Conservation (phyloP, 1,140 invertebrate species). For the Macrosteles quadrilineatus region DNA sequence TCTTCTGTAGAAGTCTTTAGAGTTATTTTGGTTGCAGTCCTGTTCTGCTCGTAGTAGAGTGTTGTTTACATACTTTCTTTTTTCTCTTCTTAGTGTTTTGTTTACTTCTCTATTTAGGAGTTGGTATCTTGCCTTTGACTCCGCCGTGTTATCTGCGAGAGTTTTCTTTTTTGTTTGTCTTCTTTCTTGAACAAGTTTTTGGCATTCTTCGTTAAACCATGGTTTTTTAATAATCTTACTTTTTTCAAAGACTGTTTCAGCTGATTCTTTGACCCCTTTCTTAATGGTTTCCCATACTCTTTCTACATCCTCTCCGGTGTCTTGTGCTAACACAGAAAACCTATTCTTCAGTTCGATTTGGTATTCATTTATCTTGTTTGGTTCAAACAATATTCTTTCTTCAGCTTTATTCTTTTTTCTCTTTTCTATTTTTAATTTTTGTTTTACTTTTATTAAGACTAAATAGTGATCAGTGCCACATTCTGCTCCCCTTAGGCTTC, state of each 20-base stretch:
- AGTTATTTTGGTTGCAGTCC: neutral
- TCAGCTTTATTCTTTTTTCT: constrained; percentile 5
- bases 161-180: constrained; percentile 26
- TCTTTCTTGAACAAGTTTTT: constrained; percentile 19
- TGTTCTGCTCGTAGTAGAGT: constrained; percentile 30
- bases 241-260: constrained; percentile 10
- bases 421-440: constrained; percentile 14
- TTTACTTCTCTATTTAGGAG: too few relatives aligned
- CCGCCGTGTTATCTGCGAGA: constrained; percentile 19
- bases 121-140: constrained; percentile 20
- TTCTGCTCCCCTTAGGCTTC: constrained; percentile 33
- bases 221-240: constrained; percentile 22
- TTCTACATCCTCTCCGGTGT: neutral
- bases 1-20: constrained; percentile 32
- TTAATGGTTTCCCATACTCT: constrained; percentile 16
- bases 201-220: constrained; percentile 36
- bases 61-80: constrained; percentile 27
- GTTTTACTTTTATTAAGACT: constrained; percentile 31
- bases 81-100: constrained; percentile 29
- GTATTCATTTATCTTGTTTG: neutral
- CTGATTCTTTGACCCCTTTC: neutral
- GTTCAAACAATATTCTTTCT: neutral
- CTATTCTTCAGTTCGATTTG: neutral
- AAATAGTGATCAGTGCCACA: constrained; percentile 35
- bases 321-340: neutral